These are phyloP conservation scores for Girardinus metallicus DNA, from an alignment of 2,797 vertebrate species.

Conservation along the genomic window DNA sequence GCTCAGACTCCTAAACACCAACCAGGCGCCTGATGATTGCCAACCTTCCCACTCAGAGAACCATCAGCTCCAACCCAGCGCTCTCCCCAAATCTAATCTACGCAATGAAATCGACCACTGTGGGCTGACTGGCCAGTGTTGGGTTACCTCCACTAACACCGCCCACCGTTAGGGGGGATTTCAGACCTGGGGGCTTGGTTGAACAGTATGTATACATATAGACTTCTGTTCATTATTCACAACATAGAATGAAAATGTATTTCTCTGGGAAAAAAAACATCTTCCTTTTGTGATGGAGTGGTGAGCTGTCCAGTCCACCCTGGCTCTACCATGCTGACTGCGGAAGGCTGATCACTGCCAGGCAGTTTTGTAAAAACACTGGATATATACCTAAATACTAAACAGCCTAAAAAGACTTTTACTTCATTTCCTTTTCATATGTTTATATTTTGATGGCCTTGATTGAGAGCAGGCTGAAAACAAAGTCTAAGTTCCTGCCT, in stretches of 20 bases:
- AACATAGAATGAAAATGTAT: not conserved
- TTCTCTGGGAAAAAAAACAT: not conserved
- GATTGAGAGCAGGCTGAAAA: not conserved
- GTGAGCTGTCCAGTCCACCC: not conserved
- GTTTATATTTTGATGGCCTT: not conserved
- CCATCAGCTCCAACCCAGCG: conserved; percentile 50
- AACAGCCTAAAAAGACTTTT: not conserved
- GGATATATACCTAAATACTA: not conserved
- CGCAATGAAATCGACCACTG: conserved; percentile 59
- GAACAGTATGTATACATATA: not conserved
- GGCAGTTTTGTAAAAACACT: not conserved
- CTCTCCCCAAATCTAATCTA: conserved; percentile 70
- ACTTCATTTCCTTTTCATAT: not conserved
- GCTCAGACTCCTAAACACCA: conserved; percentile 57
- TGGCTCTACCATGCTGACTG: not conserved
- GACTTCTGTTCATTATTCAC: not conserved
- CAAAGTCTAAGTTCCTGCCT: not conserved
- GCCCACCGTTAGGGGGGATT: conserved; percentile 7
- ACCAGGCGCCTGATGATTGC: conserved; percentile 61
- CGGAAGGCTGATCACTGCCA: not conserved
- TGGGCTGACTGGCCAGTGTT: conserved; percentile 39
- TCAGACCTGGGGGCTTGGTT: conserved; percentile 13
- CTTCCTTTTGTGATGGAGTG: not conserved
- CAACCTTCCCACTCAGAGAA: conserved; percentile 43
- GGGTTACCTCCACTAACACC: conserved; percentile 28